phyloP scores from a whole-genome alignment of 1,140 invertebrate species.

The Drosophila parabipectinata region DNA sequence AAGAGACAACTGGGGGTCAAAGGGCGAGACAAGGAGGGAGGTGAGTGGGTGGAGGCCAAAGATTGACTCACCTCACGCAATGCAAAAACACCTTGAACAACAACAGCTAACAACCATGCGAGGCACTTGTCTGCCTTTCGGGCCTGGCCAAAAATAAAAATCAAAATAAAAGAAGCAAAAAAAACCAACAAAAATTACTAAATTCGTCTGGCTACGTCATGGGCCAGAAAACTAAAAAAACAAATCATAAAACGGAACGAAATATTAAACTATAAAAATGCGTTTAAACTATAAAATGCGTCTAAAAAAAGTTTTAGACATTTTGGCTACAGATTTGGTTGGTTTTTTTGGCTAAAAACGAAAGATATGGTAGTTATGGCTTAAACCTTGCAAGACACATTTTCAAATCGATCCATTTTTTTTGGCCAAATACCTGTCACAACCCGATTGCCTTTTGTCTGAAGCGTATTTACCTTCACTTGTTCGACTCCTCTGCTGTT shows the following conservation, averaged over 20 bases:
- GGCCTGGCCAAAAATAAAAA: slow-evolving; percentile 38
- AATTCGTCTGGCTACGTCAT: slow-evolving; percentile 56
- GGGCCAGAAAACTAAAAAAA: slow-evolving; percentile 14
- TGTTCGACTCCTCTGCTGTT: neutral
- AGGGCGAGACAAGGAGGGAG: neutral
- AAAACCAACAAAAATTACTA: slow-evolving; percentile 10
- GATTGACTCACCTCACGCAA: slow-evolving; percentile 61
- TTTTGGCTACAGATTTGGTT: neutral
- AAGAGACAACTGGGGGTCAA: neutral
- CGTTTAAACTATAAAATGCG: too few relatives aligned
- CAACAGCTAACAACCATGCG: slow-evolving; percentile 38
- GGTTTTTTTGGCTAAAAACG: neutral
- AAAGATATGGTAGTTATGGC: slow-evolving; percentile 29
- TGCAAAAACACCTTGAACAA: slow-evolving; percentile 30
- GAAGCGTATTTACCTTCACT: slow-evolving; percentile 26
- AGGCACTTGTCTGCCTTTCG: slow-evolving; percentile 45
- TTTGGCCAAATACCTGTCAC: slow-evolving; percentile 16
- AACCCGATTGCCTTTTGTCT: slow-evolving; percentile 18
- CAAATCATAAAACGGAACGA: slow-evolving; percentile 35
- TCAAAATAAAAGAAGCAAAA: slow-evolving; percentile 18
- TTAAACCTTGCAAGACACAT: slow-evolving; percentile 35
- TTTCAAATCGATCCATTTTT: slow-evolving; percentile 27
- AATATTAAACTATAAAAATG: slow-evolving; percentile 30
- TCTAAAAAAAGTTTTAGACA: neutral
- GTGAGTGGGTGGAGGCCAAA: neutral